Percentiles rank a stretch among this genome's conserved stretches.
Evolutionary conservation across 2,888 invertebrate species (phyloP).

Genomic region (Cylindroiulus punctatus): DNA sequence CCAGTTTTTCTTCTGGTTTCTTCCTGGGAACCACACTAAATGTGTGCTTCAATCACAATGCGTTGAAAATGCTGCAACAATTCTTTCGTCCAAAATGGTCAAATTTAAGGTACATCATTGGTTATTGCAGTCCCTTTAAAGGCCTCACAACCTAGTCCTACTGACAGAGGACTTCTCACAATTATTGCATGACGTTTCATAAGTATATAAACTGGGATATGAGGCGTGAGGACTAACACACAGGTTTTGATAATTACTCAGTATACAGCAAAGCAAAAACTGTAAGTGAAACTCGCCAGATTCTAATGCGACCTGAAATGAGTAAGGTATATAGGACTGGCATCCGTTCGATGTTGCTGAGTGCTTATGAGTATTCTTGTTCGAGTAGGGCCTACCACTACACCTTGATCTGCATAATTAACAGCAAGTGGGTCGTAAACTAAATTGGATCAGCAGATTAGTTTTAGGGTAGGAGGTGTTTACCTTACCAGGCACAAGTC

Average conservation of each 20-base stretch:
- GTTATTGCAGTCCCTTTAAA: background rate
- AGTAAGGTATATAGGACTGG: too few species aligned
- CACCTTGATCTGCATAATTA: background rate
- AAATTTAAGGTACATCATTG: background rate
- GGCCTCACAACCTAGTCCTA: background rate
- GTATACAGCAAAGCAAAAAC: background rate
- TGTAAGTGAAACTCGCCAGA: too few species aligned
- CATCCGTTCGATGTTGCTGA: background rate
- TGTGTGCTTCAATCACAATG: background rate
- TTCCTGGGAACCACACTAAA: background rate
- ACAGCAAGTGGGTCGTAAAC: too few species aligned
- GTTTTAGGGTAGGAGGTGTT: too few species aligned
- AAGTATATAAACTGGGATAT: background rate
- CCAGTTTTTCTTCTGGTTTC: background rate
- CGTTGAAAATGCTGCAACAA: background rate
- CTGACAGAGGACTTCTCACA: background rate
- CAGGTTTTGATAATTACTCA: too few species aligned
- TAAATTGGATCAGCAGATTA: too few species aligned
- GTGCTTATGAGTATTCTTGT: background rate
- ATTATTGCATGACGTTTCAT: constrained; percentile 21
- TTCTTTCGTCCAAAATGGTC: background rate
- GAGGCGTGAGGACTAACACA: background rate
- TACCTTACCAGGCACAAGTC: background rate
- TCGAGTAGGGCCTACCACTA: background rate
- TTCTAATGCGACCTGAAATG: background rate